Evolutionary conservation across 1,140 invertebrate species (phyloP).

Genomic region (Drosophila melanica): DNA sequence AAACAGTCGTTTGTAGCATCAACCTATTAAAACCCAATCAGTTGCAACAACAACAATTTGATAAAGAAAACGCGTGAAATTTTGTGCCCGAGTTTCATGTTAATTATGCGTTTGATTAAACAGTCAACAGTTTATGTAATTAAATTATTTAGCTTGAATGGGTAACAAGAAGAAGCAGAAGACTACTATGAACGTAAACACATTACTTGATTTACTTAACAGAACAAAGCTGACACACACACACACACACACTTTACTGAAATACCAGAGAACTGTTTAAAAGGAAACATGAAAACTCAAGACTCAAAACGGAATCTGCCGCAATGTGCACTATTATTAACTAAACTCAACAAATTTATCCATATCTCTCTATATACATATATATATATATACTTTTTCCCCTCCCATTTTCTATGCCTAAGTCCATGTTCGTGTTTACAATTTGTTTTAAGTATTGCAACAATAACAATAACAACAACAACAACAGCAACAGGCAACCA

Average conservation of each 20-base stretch:
- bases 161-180: background rate
- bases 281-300: background rate
- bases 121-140: background rate
- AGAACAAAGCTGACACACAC: background rate
- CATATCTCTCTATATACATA: too few species aligned
- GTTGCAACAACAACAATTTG: conserved; percentile 1
- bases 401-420: conserved; percentile 61
- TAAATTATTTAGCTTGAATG: background rate
- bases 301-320: conserved; percentile 28
- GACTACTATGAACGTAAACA: background rate
- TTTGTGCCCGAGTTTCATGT: background rate
- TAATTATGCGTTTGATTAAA: background rate
- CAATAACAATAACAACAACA: conserved; percentile 20
- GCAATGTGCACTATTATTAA: conserved; percentile 30
- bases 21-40: conserved; percentile 4
- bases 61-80: background rate
- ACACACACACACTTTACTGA: conserved; percentile 18
- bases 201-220: background rate
- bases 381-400: conserved; percentile 16
- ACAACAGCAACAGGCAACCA: conserved; percentile 49
- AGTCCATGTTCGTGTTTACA: conserved; percentile 68
- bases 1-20: conserved; percentile 19
- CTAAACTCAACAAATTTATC: conserved; percentile 49
- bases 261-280: conserved; percentile 20
- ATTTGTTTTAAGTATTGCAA: conserved; percentile 71